phyloP scores from a whole-genome alignment of 2,797 vertebrate genomes.

The Myiotriccus ornatus region DNA sequence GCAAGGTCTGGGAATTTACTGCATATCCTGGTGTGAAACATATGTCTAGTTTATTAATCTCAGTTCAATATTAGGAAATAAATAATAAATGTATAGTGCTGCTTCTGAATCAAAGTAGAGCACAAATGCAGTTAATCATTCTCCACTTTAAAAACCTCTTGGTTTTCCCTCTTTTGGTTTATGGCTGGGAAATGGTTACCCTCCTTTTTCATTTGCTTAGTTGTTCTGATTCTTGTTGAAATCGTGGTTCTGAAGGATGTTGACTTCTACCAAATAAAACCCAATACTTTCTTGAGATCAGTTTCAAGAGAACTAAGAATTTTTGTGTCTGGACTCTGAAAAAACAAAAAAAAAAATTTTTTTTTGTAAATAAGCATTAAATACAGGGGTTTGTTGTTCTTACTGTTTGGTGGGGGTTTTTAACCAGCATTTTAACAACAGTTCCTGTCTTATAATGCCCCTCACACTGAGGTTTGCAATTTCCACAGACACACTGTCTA shows the following conservation, averaged over 20 bases:
- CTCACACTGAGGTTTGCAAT: neutral
- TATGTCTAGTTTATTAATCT: neutral
- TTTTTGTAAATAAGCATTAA: neutral
- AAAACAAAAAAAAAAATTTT: neutral
- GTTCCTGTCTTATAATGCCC: neutral
- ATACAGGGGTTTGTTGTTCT: neutral
- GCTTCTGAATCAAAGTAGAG: neutral
- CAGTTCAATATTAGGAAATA: neutral
- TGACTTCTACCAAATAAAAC: neutral
- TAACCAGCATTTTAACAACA: neutral
- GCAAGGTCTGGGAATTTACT: neutral
- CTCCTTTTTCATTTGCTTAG: neutral
- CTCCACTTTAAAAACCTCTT: neutral
- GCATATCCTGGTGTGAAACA: neutral
- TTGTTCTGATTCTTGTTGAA: neutral
- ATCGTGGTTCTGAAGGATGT: neutral
- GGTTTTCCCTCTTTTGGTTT: neutral
- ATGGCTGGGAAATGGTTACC: neutral
- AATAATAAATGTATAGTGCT: neutral
- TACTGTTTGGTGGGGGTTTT: fast-evolving
- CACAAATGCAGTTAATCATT: neutral
- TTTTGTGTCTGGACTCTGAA: neutral
- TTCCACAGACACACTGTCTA: neutral
- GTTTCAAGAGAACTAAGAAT: neutral
- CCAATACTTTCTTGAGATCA: neutral